Percentiles rank a stretch among this genome's conserved stretches.
Conservation (phyloP, 2,797 vertebrate genomes). For the Pelobates cultripes region DNA sequence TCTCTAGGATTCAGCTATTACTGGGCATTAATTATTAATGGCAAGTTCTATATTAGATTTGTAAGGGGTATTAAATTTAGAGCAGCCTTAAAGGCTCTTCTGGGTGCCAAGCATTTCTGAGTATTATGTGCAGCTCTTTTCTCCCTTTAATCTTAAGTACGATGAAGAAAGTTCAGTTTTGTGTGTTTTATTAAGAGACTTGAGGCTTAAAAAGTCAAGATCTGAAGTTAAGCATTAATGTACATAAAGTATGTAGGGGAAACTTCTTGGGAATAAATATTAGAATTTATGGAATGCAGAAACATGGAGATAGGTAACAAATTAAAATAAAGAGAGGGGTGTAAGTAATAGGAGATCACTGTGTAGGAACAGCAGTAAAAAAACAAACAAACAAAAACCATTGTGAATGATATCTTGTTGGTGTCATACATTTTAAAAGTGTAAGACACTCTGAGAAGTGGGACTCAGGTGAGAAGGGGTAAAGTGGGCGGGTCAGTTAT, state of each 20-base stretch:
- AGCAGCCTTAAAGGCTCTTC: conserved; percentile 49
- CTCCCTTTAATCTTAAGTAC: conserved; percentile 24
- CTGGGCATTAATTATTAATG: conserved; percentile 65
- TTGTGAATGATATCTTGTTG: no score
- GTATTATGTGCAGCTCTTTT: conserved; percentile 36
- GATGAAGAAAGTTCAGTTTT: conserved; percentile 31
- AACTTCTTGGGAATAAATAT: background rate
- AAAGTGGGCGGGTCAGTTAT: no score
- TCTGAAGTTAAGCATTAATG: background rate
- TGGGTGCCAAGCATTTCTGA: conserved; percentile 49
- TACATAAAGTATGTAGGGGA: background rate
- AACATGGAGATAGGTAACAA: background rate
- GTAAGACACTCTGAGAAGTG: no score
- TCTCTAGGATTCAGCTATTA: conserved; percentile 63
- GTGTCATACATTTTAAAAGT: no score
- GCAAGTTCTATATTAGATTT: conserved; percentile 61
- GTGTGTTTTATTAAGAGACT: conserved; percentile 29
- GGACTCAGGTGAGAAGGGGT: no score
- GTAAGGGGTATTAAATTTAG: conserved; percentile 53
- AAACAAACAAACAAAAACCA: no score
- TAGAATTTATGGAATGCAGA: background rate
- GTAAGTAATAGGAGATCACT: background rate
- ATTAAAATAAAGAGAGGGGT: background rate
- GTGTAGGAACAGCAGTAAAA: background rate
- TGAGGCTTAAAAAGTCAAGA: background rate